A percentile compares a stretch with the other conserved stretches of the same genome.
These are phyloP conservation scores for Agrotis puta DNA, from an alignment of 2,888 invertebrate species.

Conservation along the genomic window DNA sequence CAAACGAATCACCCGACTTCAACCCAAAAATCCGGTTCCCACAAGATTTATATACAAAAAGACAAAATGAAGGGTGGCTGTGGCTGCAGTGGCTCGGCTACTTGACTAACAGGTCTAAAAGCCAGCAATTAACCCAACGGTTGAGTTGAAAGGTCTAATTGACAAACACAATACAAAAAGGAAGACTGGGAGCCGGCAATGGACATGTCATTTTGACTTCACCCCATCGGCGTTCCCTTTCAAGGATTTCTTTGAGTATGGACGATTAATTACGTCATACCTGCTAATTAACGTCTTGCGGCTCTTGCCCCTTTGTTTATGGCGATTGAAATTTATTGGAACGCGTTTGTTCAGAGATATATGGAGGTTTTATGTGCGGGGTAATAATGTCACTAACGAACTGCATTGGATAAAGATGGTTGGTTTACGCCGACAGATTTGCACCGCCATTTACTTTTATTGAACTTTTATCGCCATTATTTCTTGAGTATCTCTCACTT, in stretches of 20 bases:
- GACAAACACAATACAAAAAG: slow-evolving; percentile 71
- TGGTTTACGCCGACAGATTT: slow-evolving; percentile 16
- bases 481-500: slow-evolving; percentile 4
- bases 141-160: slow-evolving; percentile 75
- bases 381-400: slow-evolving; percentile 38
- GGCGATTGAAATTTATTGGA: slow-evolving; percentile 59
- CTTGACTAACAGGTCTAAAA: slow-evolving; percentile 69
- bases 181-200: slow-evolving; percentile 42
- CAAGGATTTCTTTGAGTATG: slow-evolving; percentile 42
- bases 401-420: slow-evolving; percentile 11
- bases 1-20: slow-evolving; percentile 23
- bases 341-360: slow-evolving; percentile 32
- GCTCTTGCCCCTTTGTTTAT: slow-evolving; percentile 64
- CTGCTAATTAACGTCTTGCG: slow-evolving; percentile 78
- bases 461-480: slow-evolving; percentile 17
- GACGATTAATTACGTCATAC: slow-evolving; percentile 73
- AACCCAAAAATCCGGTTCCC: slow-evolving; percentile 55
- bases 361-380: slow-evolving; percentile 23
- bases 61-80: slow-evolving; percentile 63
- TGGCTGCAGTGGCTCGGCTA: slow-evolving; percentile 65
- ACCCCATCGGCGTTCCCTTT: slow-evolving; percentile 45
- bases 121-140: slow-evolving; percentile 71
- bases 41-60: slow-evolving; percentile 48
- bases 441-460: slow-evolving; percentile 27
- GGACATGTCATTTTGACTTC: slow-evolving; percentile 58